Base-by-base conservation (phyloP, 53 echinoderm and acorn worm species). In the Crossaster papposus region DNA sequence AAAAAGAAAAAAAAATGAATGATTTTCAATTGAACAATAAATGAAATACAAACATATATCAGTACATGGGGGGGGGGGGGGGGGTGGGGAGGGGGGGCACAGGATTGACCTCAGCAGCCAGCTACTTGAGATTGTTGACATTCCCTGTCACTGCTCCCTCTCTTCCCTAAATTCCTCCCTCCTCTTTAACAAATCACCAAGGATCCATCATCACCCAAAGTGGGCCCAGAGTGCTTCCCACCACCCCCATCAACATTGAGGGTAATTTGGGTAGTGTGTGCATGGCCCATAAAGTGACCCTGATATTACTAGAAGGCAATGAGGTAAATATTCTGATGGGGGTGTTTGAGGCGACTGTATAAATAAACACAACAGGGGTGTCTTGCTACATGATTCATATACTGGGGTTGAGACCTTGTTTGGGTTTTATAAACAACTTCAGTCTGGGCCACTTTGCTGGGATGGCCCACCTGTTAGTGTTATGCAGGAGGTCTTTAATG, bases 131-230 rank as follows among this genome's bases (percentile, higher is more conserved):
- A 76, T 38, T 87, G 87, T 87, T 87, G 74, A 87, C 87, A 87
- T 87, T 77, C 87, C 52, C 18, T 76, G 8, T 37, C 87, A 87
- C 14, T 87, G 87, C 76, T 77, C 76, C 87, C 53, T 29, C 71
- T 29, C 53, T 73, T 20, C 31, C 64, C 76, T 37, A 54, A 77
- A 87, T 87, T 87, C 77, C 36, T 32, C 53, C 73, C 30, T 55
- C 50, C 22, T 35, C 83, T 14, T n/a, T 7, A 44, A 44, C 65
- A 70, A 83, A 30, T 18, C 51, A 54, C 34, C 71, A 85, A 87
- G 76, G 55, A 77, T 87, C 87, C 75, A 76, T 87, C 87, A 76
- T 54, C 87, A 76, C 62, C 87, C 62, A 14, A 87, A 87, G 87
- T 87, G 76, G 30, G 73, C 74, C 68, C 23, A 2, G 53, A 85